Evolutionary conservation across 2,888 invertebrate species (phyloP), one percentile per base, ranked within the genome.

Genomic region (Erebia epiphron): DNA sequence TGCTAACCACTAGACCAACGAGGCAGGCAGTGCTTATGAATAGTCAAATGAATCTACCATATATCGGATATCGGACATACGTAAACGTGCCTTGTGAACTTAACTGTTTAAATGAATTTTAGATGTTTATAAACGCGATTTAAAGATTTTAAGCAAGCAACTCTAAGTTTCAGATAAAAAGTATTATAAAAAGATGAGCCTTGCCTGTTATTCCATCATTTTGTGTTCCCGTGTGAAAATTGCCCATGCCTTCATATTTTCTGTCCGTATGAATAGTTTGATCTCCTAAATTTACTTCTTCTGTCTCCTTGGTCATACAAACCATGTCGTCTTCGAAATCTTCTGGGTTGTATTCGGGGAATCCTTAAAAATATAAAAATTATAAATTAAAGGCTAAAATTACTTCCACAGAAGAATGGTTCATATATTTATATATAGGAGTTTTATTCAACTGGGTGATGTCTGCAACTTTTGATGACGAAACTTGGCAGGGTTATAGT

Each of bases 171-270:
- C 35, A 35, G 35, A 35, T 1, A 35, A 35, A 35, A 35, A 35
- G 5, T 7, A 7, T 7, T 35, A 7, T 35, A 35, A 35, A 35
- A 35, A 54, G 1, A 54, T 18, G 3, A 8, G 11, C 2, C 56
- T 26, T 79, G 91, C 94, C 95, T 73, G 96, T 96, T 0, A 95
- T 93, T 0, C 96, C 96, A 84, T 96, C 96, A 83, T 96, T 96
- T 75, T 94, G 91, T 16, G 95, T 94, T 71, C 95, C 94, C 5
- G 93, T 94, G 68, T 93, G 91, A 77, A 95, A 96, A 72, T 93
- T 90, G 0, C 95, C 95, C 81, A 94, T 92, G 1, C 90, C 91
- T 71, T 89, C 88, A 76, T 93, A 90, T 72, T 89, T 90, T 0
- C 83, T 74, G 2, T 76, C 77, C 0, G 73, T 76, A 11, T 70